Percentiles rank a stretch among this genome's conserved stretches.
phyloP scores from a whole-genome alignment of 92 coral and sea anemone genomes.

The Meandrina meandrites region DNA sequence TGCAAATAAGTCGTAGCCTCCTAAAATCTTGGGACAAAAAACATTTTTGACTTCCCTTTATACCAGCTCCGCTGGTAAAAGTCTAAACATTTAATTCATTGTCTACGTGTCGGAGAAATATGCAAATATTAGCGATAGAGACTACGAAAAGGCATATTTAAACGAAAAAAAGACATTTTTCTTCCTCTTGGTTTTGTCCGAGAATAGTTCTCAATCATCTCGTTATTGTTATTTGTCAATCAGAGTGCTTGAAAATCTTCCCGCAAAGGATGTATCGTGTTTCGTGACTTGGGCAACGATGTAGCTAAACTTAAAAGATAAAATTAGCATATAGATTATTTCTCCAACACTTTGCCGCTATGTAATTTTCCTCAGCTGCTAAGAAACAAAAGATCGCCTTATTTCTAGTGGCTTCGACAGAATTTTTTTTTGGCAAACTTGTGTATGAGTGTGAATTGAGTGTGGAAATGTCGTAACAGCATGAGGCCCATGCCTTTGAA shows the following conservation, averaged over 20 bases:
- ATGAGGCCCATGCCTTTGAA: slow-evolving; percentile 15
- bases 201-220: not conserved
- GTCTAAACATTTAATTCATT: slow-evolving; percentile 73
- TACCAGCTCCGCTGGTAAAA: slow-evolving; percentile 22
- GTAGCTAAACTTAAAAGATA: slow-evolving; percentile 13
- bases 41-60: slow-evolving; percentile 41
- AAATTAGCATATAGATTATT: slow-evolving; percentile 51
- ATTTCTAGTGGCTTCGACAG: slow-evolving; percentile 1
- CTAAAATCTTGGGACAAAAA: slow-evolving; percentile 24
- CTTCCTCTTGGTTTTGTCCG: not conserved
- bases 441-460: slow-evolving; percentile 3
- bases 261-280: slow-evolving; percentile 26
- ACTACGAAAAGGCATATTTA: slow-evolving; percentile 17
- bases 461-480: slow-evolving; percentile 14
- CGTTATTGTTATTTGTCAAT: slow-evolving; percentile 22
- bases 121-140: slow-evolving; percentile 66
- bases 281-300: slow-evolving; percentile 50
- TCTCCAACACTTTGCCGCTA: slow-evolving; percentile 26
- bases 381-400: not conserved
- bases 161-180: not conserved
- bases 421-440: not conserved
- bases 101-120: slow-evolving; percentile 77
- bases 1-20: slow-evolving; percentile 13
- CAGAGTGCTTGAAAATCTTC: slow-evolving; percentile 1
- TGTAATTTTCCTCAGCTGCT: slow-evolving; percentile 32